phyloP scores from a whole-genome alignment of 1,140 invertebrate genomes.

The Catajapyx aquilonaris region DNA sequence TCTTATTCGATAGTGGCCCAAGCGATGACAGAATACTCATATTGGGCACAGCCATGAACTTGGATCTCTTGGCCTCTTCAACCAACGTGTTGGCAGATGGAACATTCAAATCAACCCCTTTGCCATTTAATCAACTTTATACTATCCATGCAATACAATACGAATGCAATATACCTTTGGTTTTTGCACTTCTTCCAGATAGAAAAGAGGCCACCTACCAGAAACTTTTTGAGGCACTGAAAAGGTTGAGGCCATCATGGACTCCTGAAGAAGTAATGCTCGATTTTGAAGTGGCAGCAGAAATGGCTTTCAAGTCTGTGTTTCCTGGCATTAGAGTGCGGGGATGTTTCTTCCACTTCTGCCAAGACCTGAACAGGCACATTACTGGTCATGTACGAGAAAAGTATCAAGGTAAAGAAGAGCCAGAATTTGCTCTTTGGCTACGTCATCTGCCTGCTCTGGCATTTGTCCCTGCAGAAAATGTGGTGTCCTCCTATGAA shows the following conservation, averaged over 20 bases:
- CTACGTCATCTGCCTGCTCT: no score
- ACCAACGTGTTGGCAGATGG: not conserved
- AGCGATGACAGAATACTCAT: not conserved
- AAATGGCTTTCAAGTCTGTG: not conserved
- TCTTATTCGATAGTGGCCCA: not conserved
- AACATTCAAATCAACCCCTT: not conserved
- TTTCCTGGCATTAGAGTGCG: no score
- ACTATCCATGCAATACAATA: not conserved
- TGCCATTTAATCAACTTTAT: not conserved
- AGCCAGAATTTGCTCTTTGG: no score
- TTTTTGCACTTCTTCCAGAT: not conserved
- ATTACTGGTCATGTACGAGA: no score
- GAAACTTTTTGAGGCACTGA: not conserved
- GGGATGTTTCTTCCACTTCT: no score
- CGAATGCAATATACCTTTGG: not conserved
- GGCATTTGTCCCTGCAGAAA: no score
- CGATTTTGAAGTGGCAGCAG: not conserved
- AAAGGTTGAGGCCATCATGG: not conserved
- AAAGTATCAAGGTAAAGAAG: no score
- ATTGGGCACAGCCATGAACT: not conserved
- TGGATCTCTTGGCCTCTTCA: not conserved
- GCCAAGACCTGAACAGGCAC: no score
- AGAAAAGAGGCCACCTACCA: not conserved
- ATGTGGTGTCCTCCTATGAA: no score
- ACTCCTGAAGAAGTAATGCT: not conserved